Evolutionary conservation across 2,113 vertebrate genomes (phyloP), one percentile per base, ranked within the genome.

Genomic region (Rhegmatorhina hoffmannsi): DNA sequence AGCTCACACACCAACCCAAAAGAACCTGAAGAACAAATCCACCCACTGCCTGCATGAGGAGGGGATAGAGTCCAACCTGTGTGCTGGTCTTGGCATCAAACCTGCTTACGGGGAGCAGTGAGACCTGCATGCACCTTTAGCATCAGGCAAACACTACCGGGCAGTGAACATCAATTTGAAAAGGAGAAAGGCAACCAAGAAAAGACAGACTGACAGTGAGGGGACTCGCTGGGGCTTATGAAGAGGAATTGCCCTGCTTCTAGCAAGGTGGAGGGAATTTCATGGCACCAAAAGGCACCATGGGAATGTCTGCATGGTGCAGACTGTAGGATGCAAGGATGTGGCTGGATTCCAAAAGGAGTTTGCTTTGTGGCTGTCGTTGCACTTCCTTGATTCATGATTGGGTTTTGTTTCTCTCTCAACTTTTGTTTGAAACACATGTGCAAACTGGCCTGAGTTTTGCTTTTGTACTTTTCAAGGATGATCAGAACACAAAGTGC

Each of bases 291-390:
- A 77, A 92, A 94, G 63, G 52, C 62, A 0, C 44, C 38, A 23
- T 25, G 52, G 2, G 28, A 96, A 38, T 14, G 76, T 60, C 69
- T 73, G 79, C 85, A 67, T 1, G 0, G 70, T 38, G 43, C 78
- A 87, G 10, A 0, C 85, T 56, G 40, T 87, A 68, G 79, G 72
- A 78, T 90, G 53, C 49, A 33, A 92, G 50, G 84, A 95, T 66
- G 69, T 90, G 95, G 95, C 92, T 84, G 94, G 72, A 62, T 91
- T 97, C 92, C 95, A 97, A 88, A 84, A 92, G 64, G 85, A 96
- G 74, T 94, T 97, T 83, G 38, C 94, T 96, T 88, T 90, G 85
- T 26, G 19, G 12, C 91, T 97, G 76, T 96, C 40, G 1, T 81
- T 94, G 78, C 70, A 87, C 91, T 53, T 77, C 83, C 76, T 95